These are phyloP conservation scores for Drosophila sordidula DNA, from an alignment of 2,888 invertebrate species.

Conservation along the genomic window DNA sequence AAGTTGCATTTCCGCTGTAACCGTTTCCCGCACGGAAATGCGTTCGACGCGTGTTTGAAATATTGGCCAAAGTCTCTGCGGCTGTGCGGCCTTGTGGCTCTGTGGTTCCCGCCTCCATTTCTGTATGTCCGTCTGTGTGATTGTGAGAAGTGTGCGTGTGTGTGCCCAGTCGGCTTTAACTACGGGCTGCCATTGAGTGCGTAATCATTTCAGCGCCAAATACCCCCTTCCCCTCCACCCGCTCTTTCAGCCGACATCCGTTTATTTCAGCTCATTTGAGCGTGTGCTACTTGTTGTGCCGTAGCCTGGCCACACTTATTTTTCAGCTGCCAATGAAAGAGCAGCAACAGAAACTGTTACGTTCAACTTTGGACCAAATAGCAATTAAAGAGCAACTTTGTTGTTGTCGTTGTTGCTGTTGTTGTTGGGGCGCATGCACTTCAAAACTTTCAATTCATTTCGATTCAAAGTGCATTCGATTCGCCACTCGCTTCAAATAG, in stretches of 20 bases:
- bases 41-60: slow-evolving; percentile 81
- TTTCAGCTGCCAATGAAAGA: neutral
- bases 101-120: slow-evolving; percentile 50
- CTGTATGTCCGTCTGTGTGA: slow-evolving; percentile 12
- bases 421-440: slow-evolving; percentile 12
- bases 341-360: slow-evolving; percentile 42
- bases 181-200: slow-evolving; percentile 35
- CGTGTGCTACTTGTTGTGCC: slow-evolving; percentile 32
- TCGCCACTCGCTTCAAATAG: slow-evolving; percentile 17
- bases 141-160: slow-evolving; percentile 4
- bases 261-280: slow-evolving; percentile 68
- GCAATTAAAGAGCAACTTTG: slow-evolving; percentile 49
- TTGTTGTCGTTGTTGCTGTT: slow-evolving; percentile 11
- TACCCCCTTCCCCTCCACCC: neutral
- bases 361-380: slow-evolving; percentile 32
- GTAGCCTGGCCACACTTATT: slow-evolving; percentile 23
- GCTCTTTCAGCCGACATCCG: slow-evolving; percentile 12
- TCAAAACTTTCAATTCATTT: slow-evolving; percentile 49
- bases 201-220: slow-evolving; percentile 48
- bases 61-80: slow-evolving; percentile 69
- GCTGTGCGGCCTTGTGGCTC: slow-evolving; percentile 33
- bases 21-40: slow-evolving; percentile 78
- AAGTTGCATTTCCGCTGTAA: slow-evolving; percentile 79
- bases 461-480: slow-evolving; percentile 37
- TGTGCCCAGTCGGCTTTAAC: slow-evolving; percentile 22